Base-by-base conservation (phyloP, 2,888 invertebrate species). In the Epistrophe grossulariae region DNA sequence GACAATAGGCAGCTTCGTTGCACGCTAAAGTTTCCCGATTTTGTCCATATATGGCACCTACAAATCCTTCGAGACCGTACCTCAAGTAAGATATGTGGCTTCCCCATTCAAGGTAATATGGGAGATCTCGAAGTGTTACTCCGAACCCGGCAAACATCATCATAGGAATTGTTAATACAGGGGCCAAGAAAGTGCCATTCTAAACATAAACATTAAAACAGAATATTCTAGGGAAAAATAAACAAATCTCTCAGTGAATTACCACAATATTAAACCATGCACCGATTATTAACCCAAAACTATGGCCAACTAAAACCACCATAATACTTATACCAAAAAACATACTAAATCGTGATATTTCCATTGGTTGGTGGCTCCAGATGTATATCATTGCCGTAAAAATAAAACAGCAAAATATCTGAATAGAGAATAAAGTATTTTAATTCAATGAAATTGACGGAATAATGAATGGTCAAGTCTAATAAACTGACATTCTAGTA, bases 111-210 rank as follows among this genome's bases (percentile, higher is more conserved):
- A 99, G 93, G 92, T 98, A 98, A 0, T 92, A 90, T 0, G 99
- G 99, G 79, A 99, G 94, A 91, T 98, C 98, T 0, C 96, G 94
- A 43, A 99, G 94, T 2, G 97, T 96, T 9, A 99, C 98, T 19
- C 99, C 98, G 92, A 99, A 99, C 0, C 99, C 99, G 73, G 98
- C 98, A 92, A 99, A 99, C 96, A 99, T 97, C 96, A 99, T 97
- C 94, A 99, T 96, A 0, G 99, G 98, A 40, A 99, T 98, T 4
- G 97, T 96, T 13, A 98, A 93, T 0, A 98, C 96, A 0, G 99
- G 99, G 0, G 98, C 99, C 89, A 98, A 93, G 93, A 99, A 99
- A 6, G 99, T 98, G 7, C 99, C 98, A 91, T 98, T 98, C 98
- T 98, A 92, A 60, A 93, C 28, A n/a, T n/a, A n/a, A n/a, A n/a